phyloP scores from a whole-genome alignment of 2,888 invertebrate species.

The Tetragonula carbonaria region DNA sequence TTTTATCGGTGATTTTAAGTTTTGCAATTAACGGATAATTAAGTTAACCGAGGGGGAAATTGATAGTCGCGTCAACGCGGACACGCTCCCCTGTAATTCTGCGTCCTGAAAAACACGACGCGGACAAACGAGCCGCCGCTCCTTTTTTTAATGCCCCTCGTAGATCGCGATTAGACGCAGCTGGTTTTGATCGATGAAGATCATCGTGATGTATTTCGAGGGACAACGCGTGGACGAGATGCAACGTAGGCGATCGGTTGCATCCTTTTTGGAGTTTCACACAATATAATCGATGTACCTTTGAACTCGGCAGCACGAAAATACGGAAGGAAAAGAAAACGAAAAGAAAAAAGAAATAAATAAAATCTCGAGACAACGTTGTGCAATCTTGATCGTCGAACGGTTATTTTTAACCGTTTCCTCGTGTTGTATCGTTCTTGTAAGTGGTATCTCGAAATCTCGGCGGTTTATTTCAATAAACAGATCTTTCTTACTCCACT shows the following conservation, averaged over 20 bases:
- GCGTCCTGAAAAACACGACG: conserved; percentile 7
- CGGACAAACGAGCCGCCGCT: conserved; percentile 4
- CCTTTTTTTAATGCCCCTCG: neutral
- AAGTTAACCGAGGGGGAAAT: conserved; percentile 11
- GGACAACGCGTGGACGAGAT: neutral
- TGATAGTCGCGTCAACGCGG: conserved; percentile 18
- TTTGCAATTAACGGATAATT: conserved; percentile 22
- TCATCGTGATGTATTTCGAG: neutral
- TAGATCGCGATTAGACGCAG: neutral
- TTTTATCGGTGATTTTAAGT: conserved; percentile 28
- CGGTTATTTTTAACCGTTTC: neutral
- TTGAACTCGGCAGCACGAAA: neutral
- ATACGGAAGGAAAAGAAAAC: too few relatives aligned
- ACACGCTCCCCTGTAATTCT: conserved; percentile 12
- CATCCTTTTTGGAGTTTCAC: neutral
- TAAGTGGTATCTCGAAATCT: neutral
- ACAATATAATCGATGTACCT: neutral
- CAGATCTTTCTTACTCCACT: neutral
- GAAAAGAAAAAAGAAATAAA: too few relatives aligned
- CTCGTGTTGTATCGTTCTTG: neutral
- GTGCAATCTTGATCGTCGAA: neutral
- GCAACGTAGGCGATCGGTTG: neutral
- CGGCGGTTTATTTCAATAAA: neutral
- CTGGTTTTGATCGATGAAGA: neutral
- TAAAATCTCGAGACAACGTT: neutral